These are phyloP conservation scores for Hyposoter didymator DNA, from an alignment of 2,888 invertebrate species.

Conservation along the genomic window DNA sequence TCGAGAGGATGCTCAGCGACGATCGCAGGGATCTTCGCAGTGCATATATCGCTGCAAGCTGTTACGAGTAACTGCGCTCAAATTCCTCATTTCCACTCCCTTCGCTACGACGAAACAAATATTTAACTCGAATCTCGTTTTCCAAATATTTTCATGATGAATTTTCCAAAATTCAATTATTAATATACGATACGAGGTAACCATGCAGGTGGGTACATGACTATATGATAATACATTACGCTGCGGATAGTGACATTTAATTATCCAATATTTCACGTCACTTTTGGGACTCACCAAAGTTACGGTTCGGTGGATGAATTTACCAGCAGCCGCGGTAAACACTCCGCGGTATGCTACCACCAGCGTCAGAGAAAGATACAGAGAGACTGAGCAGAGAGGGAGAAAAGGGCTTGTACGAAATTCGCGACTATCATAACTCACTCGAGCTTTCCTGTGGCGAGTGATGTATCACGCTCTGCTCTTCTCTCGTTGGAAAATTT, in stretches of 20 bases:
- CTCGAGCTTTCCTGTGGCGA: slow-evolving; percentile 61
- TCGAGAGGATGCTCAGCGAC: slow-evolving; percentile 15
- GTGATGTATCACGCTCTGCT: slow-evolving; percentile 66
- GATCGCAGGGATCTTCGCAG: neutral
- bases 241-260: slow-evolving; percentile 61
- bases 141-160: neutral
- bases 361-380: slow-evolving; percentile 18
- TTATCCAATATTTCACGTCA: slow-evolving; percentile 67
- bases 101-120: neutral
- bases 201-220: neutral
- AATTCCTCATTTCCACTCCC: neutral
- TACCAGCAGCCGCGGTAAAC: slow-evolving; percentile 32
- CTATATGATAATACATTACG: slow-evolving; percentile 45
- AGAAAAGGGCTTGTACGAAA: slow-evolving; percentile 64
- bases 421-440: slow-evolving; percentile 65
- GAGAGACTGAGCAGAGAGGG: slow-evolving; percentile 22
- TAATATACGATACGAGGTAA: neutral
- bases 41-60: neutral
- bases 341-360: slow-evolving; percentile 25
- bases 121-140: neutral
- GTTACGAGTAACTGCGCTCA: neutral
- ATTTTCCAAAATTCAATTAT: slow-evolving; percentile 11
- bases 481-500: slow-evolving; percentile 62
- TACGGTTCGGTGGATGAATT: slow-evolving; percentile 64
- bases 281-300: slow-evolving; percentile 62